Base-by-base conservation (phyloP, 2,113 vertebrate genomes). In the Siniperca chuatsi region DNA sequence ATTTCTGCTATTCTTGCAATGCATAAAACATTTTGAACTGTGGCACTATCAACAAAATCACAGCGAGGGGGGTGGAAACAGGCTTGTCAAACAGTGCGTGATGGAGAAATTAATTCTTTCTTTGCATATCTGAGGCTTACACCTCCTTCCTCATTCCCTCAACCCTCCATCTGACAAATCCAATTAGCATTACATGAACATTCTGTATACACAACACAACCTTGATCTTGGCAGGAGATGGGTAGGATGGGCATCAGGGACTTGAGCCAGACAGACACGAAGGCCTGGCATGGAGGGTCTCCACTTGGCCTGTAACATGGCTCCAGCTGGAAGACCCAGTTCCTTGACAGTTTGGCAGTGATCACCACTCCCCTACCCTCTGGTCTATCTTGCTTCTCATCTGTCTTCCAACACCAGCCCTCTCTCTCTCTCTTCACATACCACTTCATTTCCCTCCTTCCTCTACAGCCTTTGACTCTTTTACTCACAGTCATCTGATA, bases 151-250 rank as follows among this genome's bases (percentile, higher is more conserved):
- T 70, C 79, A 75, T 57, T 81, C 83, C 79, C 81, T 82, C 76
- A 80, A 50, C 62, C 70, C 86, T 76, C 87, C 65, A 75, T 87
- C 88, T 90, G 92, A 93, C 87, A 92, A 90, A 91, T 92, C 85
- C 86, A 82, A 90, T 93, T 93, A 90, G 75, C 54, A 48, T 71
- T 82, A 90, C 87, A 90, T 81, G 79, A 85, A 80, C 65, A 87
- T 88, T 87, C 60, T 77, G 79, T 44, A 33, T 78, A 69, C 50
- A 76, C 83, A 78, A 72, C 62, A 62, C 33, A 82, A 73, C 62
- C 70, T 58, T 60, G 77, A 71, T 82, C 25, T 85, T 87, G 91
- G 91, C 92, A 83, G 23, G 54, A 52, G 60, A 62, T n/a, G 61
- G 79, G 72, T 54, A 46, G 75, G 66, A 68, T 18, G 58, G 83